phyloP scores from a whole-genome alignment of 2,888 invertebrate genomes.

The Mythimna pallens region DNA sequence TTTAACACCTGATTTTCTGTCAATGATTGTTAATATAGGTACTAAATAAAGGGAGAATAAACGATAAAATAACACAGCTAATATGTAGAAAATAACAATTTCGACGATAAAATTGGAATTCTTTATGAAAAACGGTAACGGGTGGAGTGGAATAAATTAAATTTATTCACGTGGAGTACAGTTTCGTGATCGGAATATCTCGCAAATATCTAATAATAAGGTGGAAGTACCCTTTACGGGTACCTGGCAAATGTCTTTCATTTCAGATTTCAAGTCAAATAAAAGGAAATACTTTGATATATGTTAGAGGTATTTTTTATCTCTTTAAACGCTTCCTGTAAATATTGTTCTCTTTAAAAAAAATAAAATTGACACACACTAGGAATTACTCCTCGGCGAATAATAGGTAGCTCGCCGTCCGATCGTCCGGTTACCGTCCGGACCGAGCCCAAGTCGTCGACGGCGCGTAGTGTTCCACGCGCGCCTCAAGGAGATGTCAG shows the following conservation, averaged over 20 bases:
- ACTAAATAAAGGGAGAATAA: conserved; percentile 39
- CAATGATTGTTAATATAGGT: conserved; percentile 45
- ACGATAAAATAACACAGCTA: conserved; percentile 49
- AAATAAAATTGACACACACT: too few relatives aligned
- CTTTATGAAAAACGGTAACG: conserved; percentile 66
- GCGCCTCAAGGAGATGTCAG: too few relatives aligned
- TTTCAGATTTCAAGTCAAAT: conserved; percentile 39
- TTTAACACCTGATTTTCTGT: conserved; percentile 42
- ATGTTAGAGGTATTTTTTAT: neutral
- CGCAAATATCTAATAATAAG: conserved; percentile 52
- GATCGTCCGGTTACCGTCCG: too few relatives aligned
- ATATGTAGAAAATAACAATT: conserved; percentile 62
- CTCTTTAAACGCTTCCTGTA: neutral
- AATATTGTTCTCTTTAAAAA: neutral
- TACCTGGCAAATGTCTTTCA: conserved; percentile 51
- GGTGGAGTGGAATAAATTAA: conserved; percentile 62
- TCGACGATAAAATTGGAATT: conserved; percentile 63
- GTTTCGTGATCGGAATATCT: conserved; percentile 63
- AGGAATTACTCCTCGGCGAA: too few relatives aligned
- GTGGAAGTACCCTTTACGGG: conserved; percentile 41
- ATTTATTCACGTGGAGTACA: conserved; percentile 61
- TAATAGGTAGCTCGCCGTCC: too few relatives aligned
- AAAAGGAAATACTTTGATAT: neutral
- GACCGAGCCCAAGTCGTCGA: too few relatives aligned
- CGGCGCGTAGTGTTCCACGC: too few relatives aligned